These are phyloP conservation scores for Lamellibrachia columna DNA, from an alignment of 2,888 invertebrate species.

Conservation along the genomic window DNA sequence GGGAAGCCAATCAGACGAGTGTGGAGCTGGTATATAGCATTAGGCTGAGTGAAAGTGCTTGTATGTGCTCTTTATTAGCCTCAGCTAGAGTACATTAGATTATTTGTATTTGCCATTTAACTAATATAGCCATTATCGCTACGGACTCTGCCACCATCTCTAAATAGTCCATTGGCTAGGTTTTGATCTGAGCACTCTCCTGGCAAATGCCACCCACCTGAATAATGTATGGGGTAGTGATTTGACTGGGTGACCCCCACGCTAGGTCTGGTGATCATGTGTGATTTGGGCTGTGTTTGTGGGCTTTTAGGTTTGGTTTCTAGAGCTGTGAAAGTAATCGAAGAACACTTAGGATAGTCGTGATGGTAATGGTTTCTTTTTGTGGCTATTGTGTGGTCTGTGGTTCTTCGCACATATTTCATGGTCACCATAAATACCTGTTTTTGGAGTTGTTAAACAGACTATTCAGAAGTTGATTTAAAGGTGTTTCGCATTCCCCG, in stretches of 20 bases:
- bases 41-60: background rate
- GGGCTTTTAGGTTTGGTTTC: conserved; percentile 11
- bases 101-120: conserved; percentile 12
- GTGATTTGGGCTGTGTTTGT: background rate
- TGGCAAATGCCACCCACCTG: background rate
- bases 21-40: background rate
- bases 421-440: background rate
- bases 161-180: background rate
- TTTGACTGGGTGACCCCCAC: background rate
- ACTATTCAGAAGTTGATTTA: conserved; percentile 4
- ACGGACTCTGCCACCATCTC: background rate
- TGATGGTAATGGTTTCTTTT: background rate
- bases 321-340: background rate
- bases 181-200: background rate
- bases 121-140: conserved; percentile 10
- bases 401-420: background rate
- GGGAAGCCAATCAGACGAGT: background rate
- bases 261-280: background rate
- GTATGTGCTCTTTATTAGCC: background rate
- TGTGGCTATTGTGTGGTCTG: background rate
- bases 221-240: conserved; percentile 9
- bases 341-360: background rate
- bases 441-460: background rate
- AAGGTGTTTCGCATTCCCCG: background rate
- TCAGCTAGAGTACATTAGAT: conserved; percentile 1